Conservation (phyloP, 2,888 invertebrate genomes). For the Griposia aprilina region DNA sequence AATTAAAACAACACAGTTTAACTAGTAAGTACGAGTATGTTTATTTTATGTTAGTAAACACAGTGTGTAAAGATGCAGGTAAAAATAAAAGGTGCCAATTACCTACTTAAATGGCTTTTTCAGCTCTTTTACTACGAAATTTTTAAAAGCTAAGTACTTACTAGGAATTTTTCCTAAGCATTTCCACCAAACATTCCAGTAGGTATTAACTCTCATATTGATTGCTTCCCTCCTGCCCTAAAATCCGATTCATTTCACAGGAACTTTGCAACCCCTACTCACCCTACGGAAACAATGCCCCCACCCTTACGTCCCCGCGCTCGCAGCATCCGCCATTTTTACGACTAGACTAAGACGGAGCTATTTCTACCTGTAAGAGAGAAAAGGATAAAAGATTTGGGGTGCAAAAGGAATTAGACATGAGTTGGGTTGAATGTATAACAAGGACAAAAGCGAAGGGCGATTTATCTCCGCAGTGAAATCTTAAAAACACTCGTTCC, state of each 20-base stretch:
- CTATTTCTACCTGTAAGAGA: constrained; percentile 32
- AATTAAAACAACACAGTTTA: constrained; percentile 16
- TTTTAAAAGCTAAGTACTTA: neutral
- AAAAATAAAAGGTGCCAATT: neutral
- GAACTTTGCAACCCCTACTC: constrained; percentile 78
- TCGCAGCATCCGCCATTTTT: constrained; percentile 88
- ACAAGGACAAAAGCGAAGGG: constrained; percentile 78
- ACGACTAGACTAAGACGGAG: constrained; percentile 71
- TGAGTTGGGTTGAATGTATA: constrained; percentile 79
- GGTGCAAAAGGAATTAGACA: constrained; percentile 80
- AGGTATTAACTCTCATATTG: constrained; percentile 74
- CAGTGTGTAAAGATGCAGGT: neutral
- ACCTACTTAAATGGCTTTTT: neutral
- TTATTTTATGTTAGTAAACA: constrained; percentile 17
- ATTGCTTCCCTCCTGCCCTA: constrained; percentile 77
- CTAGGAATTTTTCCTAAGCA: neutral
- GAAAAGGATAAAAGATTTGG: constrained; percentile 69
- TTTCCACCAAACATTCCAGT: constrained; percentile 49
- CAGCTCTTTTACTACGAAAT: neutral
- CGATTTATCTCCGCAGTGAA: constrained; percentile 72
- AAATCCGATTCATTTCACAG: constrained; percentile 82
- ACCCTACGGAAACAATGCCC: constrained; percentile 81
- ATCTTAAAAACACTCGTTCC: constrained; percentile 62
- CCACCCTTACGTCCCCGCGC: constrained; percentile 71
- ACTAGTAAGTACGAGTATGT: neutral